These are phyloP conservation scores for Tauraco hartlaubi DNA, from an alignment of 2,797 vertebrate species.

Conservation along the genomic window DNA sequence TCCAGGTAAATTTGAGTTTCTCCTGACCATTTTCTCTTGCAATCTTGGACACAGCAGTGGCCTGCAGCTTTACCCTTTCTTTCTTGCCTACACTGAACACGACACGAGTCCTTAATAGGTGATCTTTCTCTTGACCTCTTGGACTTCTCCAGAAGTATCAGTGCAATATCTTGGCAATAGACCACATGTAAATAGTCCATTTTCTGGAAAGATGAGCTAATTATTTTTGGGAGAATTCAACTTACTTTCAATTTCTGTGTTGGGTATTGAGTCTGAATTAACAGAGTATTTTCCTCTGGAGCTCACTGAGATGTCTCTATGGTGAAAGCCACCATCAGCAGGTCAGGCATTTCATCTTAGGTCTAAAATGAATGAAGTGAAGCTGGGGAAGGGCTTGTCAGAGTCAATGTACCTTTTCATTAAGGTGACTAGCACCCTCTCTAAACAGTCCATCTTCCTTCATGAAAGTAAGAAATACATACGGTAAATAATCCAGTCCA, in stretches of 20 bases:
- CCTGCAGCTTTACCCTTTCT: background rate
- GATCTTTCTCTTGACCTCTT: background rate
- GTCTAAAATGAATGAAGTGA: background rate
- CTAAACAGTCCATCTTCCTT: background rate
- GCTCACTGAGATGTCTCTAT: background rate
- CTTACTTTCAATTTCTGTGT: background rate
- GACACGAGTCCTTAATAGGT: background rate
- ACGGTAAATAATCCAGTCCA: background rate
- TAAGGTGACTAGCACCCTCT: background rate
- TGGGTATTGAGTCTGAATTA: background rate
- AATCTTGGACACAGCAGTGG: background rate
- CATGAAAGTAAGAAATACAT: background rate
- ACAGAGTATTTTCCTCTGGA: background rate
- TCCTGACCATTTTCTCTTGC: background rate
- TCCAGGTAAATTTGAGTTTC: background rate
- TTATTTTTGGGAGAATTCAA: background rate
- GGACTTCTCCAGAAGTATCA: background rate
- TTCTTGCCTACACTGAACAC: background rate
- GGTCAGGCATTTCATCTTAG: background rate
- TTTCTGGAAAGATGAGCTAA: background rate
- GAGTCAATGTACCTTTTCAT: background rate
- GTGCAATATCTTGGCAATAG: background rate
- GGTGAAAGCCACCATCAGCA: background rate
- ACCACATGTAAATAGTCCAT: fast-evolving
- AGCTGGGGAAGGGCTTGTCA: background rate